These are phyloP conservation scores for Struthidea cinerea DNA, from an alignment of 2,113 vertebrate genomes.

Conservation along the genomic window DNA sequence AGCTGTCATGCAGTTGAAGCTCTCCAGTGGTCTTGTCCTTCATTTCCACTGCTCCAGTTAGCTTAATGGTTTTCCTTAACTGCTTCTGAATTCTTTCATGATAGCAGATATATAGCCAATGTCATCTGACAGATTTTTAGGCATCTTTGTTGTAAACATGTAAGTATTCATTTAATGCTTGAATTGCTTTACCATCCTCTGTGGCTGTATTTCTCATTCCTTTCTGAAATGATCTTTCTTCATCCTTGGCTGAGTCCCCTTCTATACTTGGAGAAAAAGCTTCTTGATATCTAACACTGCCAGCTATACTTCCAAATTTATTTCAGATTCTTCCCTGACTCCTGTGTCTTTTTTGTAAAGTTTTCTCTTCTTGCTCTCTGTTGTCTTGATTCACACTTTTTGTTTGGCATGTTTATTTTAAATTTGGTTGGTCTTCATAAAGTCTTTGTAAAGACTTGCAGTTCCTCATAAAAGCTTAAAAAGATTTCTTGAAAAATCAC, in stretches of 20 bases:
- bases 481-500: neutral
- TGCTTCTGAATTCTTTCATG: slow-evolving; percentile 41
- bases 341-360: neutral
- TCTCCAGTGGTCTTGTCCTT: slow-evolving; percentile 28
- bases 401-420: neutral
- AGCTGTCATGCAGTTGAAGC: neutral
- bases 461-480: neutral
- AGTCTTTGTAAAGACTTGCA: neutral
- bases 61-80: slow-evolving; percentile 38
- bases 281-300: slow-evolving; percentile 44
- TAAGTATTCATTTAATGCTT: slow-evolving; percentile 82
- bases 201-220: slow-evolving; percentile 72
- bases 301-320: slow-evolving; percentile 22
- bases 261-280: slow-evolving; percentile 51
- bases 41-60: slow-evolving; percentile 41
- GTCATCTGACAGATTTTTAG: slow-evolving; percentile 65
- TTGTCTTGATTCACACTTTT: neutral
- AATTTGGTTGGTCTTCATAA: neutral
- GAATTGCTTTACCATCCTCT: slow-evolving; percentile 72
- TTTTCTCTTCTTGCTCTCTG: neutral
- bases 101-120: slow-evolving; percentile 51
- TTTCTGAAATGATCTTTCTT: slow-evolving; percentile 74
- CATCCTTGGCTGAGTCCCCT: slow-evolving; percentile 68
- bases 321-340: neutral
- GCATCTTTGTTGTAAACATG: slow-evolving; percentile 75